Evolutionary conservation across 1,140 invertebrate genomes (phyloP).

Genomic region (Ostrea denselamellosa): DNA sequence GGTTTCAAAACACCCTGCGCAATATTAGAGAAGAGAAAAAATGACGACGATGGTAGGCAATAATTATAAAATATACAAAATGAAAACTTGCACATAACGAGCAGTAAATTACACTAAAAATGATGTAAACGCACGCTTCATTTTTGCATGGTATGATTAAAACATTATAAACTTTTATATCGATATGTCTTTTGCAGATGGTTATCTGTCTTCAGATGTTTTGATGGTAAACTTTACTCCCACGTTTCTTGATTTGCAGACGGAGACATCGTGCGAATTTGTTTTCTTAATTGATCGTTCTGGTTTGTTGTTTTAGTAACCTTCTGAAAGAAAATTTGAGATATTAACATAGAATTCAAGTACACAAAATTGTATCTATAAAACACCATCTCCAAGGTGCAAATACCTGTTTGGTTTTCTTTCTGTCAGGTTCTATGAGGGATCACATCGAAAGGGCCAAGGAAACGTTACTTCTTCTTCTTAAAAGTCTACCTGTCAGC

Average conservation of each 20-base stretch:
- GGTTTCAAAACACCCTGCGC: background rate
- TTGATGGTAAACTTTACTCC: constrained; percentile 60
- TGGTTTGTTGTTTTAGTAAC: constrained; percentile 37
- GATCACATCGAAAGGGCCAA: constrained; percentile 42
- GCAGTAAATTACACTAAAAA: background rate
- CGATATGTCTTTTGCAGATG: constrained; percentile 11
- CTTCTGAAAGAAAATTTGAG: background rate
- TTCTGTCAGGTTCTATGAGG: background rate
- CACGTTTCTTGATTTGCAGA: constrained; percentile 13
- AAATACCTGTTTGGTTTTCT: background rate
- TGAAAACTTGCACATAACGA: background rate
- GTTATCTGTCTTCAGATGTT: constrained; percentile 50
- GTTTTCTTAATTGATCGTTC: constrained; percentile 59
- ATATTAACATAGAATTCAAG: background rate
- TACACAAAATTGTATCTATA: background rate
- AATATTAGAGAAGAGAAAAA: background rate
- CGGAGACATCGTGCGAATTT: constrained; percentile 46
- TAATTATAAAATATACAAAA: background rate
- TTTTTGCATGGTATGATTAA: background rate
- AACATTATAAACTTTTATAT: background rate
- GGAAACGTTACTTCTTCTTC: constrained; percentile 46
- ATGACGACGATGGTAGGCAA: background rate
- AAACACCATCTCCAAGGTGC: no score
- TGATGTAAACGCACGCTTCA: background rate
- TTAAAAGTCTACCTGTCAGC: constrained; percentile 48